Conservation (phyloP, 1,140 invertebrate species). For the Drosophila sp. region DNA sequence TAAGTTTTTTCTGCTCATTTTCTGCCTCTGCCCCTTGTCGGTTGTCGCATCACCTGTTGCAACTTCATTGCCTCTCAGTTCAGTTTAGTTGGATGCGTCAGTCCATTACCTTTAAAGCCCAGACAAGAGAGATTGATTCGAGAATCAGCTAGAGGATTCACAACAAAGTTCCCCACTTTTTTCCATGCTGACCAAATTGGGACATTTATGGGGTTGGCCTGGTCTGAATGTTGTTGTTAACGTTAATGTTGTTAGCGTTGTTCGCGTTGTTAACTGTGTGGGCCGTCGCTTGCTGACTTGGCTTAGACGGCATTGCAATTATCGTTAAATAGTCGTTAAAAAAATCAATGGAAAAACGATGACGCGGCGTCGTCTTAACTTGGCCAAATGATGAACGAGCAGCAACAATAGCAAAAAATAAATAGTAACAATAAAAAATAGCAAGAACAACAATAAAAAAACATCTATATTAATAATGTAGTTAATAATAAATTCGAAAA, state of each 20-base stretch:
- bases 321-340: conserved; percentile 80
- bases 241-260: no score
- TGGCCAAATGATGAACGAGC: conserved; percentile 47
- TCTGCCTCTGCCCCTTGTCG: neutral
- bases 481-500: conserved; percentile 45
- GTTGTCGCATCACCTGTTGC: conserved; percentile 24
- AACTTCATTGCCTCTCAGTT: conserved; percentile 42
- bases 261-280: conserved; percentile 37
- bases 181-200: conserved; percentile 74
- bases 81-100: conserved; percentile 17
- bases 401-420: conserved; percentile 42
- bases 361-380: conserved; percentile 54
- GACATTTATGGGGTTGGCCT: conserved; percentile 74
- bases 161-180: conserved; percentile 23
- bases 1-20: neutral
- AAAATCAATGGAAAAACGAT: conserved; percentile 73
- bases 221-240: conserved; percentile 1
- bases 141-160: conserved; percentile 47
- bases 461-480: conserved; percentile 61
- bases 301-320: conserved; percentile 67
- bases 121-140: conserved; percentile 24
- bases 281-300: conserved; percentile 50
- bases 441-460: conserved; percentile 20
- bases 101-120: conserved; percentile 46
- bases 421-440: no score